Percentiles rank a stretch among this genome's conserved stretches.
phyloP scores from a whole-genome alignment of 2,888 invertebrate genomes.

The Cantharis flavilabris region DNA sequence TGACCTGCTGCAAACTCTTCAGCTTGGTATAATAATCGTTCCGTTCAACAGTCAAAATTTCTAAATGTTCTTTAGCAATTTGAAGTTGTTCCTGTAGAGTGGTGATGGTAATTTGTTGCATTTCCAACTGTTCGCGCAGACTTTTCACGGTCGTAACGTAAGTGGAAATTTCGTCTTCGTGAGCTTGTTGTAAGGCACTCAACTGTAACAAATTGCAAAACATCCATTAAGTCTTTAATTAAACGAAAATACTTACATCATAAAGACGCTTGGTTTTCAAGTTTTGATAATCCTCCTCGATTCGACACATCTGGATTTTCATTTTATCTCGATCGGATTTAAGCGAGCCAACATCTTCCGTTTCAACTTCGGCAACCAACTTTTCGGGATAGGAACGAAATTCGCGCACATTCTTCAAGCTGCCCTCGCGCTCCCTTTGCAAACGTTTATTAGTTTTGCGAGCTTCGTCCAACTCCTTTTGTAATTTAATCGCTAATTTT shows the following conservation, averaged over 20 bases:
- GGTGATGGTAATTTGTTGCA: constrained; percentile 63
- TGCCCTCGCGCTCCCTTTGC: constrained; percentile 76
- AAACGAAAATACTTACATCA: constrained; percentile 66
- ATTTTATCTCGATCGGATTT: constrained; percentile 67
- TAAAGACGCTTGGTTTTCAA: constrained; percentile 78
- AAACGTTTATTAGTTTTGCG: constrained; percentile 75
- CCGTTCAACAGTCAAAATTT: constrained; percentile 59
- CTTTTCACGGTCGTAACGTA: constrained; percentile 66
- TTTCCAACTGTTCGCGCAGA: constrained; percentile 63
- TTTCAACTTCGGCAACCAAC: constrained; percentile 48
- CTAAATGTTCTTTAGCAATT: constrained; percentile 56
- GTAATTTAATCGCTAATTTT: constrained; percentile 70
- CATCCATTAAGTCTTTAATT: background rate
- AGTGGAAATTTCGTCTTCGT: constrained; percentile 72
- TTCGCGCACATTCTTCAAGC: constrained; percentile 53
- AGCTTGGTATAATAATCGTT: constrained; percentile 59
- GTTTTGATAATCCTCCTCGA: constrained; percentile 76
- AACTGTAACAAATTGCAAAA: constrained; percentile 60
- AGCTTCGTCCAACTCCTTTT: constrained; percentile 76
- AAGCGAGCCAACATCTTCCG: constrained; percentile 53
- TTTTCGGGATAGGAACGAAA: constrained; percentile 49
- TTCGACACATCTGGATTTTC: constrained; percentile 58
- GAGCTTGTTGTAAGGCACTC: constrained; percentile 74
- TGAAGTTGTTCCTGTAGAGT: constrained; percentile 51
- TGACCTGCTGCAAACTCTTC: constrained; percentile 16